Evolutionary conservation across 1,140 invertebrate genomes (phyloP).

Genomic region (Halictus rubicundus): DNA sequence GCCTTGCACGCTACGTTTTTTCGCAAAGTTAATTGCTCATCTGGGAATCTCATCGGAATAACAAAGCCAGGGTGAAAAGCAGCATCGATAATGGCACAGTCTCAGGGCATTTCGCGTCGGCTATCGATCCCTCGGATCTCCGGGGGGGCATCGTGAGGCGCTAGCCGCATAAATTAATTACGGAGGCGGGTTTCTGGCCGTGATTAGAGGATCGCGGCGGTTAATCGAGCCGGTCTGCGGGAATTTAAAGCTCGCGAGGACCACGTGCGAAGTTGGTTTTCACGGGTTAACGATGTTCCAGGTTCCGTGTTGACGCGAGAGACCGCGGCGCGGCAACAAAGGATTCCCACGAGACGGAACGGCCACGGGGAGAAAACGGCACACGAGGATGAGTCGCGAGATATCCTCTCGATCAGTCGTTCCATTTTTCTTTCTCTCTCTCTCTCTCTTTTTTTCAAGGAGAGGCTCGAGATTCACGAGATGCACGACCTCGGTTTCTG

Average conservation of each 20-base stretch:
- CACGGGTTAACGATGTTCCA: not conserved
- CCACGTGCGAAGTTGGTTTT: not conserved
- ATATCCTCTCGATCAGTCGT: not conserved
- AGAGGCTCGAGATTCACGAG: slow-evolving; percentile 34
- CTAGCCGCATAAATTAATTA: slow-evolving; percentile 57
- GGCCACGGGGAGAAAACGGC: not conserved
- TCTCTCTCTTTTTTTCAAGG: not conserved
- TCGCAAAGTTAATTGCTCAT: too few relatives aligned
- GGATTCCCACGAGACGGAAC: slow-evolving; percentile 44
- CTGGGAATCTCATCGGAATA: too few relatives aligned
- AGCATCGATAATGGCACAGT: too few relatives aligned
- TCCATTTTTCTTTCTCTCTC: too few relatives aligned
- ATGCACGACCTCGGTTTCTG: slow-evolving; percentile 50
- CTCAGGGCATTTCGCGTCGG: too few relatives aligned
- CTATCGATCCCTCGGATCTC: slow-evolving; percentile 16
- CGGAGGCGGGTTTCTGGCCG: slow-evolving; percentile 33
- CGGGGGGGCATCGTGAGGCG: slow-evolving; percentile 25
- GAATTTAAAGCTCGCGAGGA: not conserved
- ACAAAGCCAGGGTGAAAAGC: too few relatives aligned
- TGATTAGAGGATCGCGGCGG: slow-evolving; percentile 31
- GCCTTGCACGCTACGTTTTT: too few relatives aligned
- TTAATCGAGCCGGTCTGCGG: slow-evolving; percentile 10
- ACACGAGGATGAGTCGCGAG: not conserved
- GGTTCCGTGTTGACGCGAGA: not conserved
- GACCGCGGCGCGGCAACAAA: slow-evolving; percentile 13